Evolutionary conservation across 2,113 vertebrate genomes (phyloP), one percentile per base, ranked within the genome.

Genomic region (Romanogobio albipinnatus): DNA sequence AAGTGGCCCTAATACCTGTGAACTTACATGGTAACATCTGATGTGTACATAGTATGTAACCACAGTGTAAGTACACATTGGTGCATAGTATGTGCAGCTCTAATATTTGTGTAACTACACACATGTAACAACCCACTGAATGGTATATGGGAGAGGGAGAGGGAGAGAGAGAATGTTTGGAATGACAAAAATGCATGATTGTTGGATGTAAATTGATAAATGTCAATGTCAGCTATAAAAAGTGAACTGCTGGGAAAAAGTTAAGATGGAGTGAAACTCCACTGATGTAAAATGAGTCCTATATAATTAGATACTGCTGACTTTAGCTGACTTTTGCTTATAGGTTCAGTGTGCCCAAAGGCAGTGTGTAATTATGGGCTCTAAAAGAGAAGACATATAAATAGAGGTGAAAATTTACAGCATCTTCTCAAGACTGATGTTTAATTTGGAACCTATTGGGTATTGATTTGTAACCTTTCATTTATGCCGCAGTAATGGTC

Each of bases 311-410:
- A 93, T 91, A 90, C 90, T 92, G 92, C 94, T 92, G 92, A 90
- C 86, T 88, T 91, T 91, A 49, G 56, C 56, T 64, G 70, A 6
- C 58, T 24, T 6, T 14, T 49, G 56, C 82, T 51, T 76, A 29
- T 29, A 61, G 61, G 78, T 66, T 64, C 78, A 81, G 9, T 53
- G 87, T 86, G 91, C 91, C 90, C 91, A 76, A 17, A 91, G 90
- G 86, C 79, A 84, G 77, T 91, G 89, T 73, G 89, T 90, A 74
- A 43, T 83, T 39, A 82, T 87, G 88, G 86, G 89, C 91, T 84
- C 89, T 88, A 91, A 92, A 92, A 90, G 89, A 91, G 91, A 87
- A 85, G 87, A 86, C 88, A 91, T 92, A 87, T 92, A 93, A 93
- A 94, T 94, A 84, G 78, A 81, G 24, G 26, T 19, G 77, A 80